Evolutionary conservation across 2,888 invertebrate genomes (phyloP).

Genomic region (Diploptera punctata): DNA sequence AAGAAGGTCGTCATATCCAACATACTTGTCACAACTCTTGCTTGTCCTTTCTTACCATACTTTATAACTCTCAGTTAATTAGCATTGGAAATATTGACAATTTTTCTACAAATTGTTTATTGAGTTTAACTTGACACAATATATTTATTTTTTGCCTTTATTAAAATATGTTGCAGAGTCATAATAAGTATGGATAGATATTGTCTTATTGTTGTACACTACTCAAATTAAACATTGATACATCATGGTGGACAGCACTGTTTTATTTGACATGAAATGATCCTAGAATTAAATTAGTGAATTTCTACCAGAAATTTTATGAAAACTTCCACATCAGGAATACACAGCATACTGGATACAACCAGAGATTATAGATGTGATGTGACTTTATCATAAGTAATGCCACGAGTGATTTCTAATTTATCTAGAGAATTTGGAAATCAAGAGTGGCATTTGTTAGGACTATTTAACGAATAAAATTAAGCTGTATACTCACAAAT

Average conservation of each 20-base stretch:
- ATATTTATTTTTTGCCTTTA: neutral
- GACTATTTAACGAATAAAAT: no score
- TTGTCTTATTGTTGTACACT: neutral
- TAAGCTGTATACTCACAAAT: no score
- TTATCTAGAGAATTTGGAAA: no score
- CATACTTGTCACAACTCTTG: neutral
- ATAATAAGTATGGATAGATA: neutral
- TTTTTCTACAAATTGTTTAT: neutral
- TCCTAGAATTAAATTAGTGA: no score
- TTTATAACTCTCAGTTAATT: neutral
- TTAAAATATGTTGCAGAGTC: neutral
- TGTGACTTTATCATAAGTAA: no score
- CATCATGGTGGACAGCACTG: neutral
- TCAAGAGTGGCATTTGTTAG: no score
- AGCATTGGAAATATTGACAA: no score
- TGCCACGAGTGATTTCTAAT: no score
- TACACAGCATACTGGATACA: no score
- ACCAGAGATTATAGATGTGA: no score
- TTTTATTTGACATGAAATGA: neutral
- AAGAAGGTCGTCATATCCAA: neutral
- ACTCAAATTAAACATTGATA: neutral
- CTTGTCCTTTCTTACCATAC: neutral
- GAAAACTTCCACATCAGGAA: no score
- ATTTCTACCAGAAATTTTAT: no score
- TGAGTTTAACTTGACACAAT: neutral